Base-by-base conservation (phyloP, 37 sponge, comb jelly and placozoan genomes). In the Halichondria panicea region DNA sequence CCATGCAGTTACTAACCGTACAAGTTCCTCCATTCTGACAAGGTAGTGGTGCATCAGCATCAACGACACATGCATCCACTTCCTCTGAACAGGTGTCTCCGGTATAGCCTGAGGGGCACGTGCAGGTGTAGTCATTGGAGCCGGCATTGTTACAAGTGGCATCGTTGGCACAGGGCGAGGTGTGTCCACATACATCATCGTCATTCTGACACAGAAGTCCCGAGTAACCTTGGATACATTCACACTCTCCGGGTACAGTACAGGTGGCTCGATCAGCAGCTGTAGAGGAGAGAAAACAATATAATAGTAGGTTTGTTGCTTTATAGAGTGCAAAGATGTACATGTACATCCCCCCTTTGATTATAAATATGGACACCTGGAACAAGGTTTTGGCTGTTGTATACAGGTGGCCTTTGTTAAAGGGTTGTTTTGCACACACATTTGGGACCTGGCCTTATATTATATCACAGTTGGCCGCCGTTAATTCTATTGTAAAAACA, bases 171-270 rank as follows among this genome's bases (percentile, higher is more conserved):
- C 90, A 89, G n/a, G 86, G 86, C 0, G 54, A 12, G 33, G 64
- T 66, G 31, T 85, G 79, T 1, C 79, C 73, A 71, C 85, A 86
- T 18, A 86, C 79, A 40, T 86, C 86, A 52, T 56, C n/a, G 35
- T 78, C 78, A 32, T 63, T 63, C 13, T 77, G 43, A 36, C 85
- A 85, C 56, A 66, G 64, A n/a, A 66, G 21, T 21, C 85, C 85
- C 54, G 55, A 52, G 64, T 85, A 85, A n/a, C 85, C 78, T 1
- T 32, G 33, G 24, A 72, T 55, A 33, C 85, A 85, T 24, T 72
- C 42, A 28, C 85, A 85, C 28, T 77, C 56, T 0, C 33, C 35
- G 3, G 85, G 78, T 15, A 5, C 43, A 6, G 4, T 40, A 37
- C 85, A 85, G 43, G 61, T 0, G 18, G 65, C 85, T 71, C 46